Conservation (phyloP, 2,888 invertebrate genomes). For the Andricus quercusramuli region DNA sequence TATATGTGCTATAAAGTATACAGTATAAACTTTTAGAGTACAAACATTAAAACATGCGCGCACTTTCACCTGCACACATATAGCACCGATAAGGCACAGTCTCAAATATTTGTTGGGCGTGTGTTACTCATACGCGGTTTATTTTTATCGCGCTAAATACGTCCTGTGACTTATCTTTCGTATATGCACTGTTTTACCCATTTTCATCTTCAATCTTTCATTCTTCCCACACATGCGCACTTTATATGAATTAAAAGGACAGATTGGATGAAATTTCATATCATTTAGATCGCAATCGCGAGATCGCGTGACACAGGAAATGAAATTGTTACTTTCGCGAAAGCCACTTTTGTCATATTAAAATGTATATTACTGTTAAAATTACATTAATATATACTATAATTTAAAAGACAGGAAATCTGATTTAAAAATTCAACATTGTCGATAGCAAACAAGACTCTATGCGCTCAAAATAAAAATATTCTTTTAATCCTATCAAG, state of each 20-base stretch:
- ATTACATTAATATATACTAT: neutral
- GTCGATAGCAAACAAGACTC: no score
- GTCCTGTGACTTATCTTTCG: conserved; percentile 27
- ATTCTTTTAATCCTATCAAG: no score
- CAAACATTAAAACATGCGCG: neutral
- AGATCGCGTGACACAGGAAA: neutral
- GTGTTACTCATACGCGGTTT: neutral
- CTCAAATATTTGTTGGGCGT: conserved; percentile 27
- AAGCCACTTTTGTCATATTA: neutral
- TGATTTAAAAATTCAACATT: no score
- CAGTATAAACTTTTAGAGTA: neutral
- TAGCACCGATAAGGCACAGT: conserved; percentile 6
- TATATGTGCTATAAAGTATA: neutral
- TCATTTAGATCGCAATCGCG: neutral
- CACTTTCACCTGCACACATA: conserved; percentile 25
- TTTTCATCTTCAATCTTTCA: neutral
- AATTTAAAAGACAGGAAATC: no score
- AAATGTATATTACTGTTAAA: neutral
- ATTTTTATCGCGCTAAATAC: conserved; percentile 38
- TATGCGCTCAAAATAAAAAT: no score
- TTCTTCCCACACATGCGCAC: neutral
- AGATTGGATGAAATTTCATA: conserved; percentile 22
- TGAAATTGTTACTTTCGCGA: neutral
- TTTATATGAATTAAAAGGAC: conserved; percentile 9
- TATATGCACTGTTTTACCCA: conserved; percentile 19